Base-by-base conservation (phyloP, 2,888 invertebrate species). In the Congeria kusceri region DNA sequence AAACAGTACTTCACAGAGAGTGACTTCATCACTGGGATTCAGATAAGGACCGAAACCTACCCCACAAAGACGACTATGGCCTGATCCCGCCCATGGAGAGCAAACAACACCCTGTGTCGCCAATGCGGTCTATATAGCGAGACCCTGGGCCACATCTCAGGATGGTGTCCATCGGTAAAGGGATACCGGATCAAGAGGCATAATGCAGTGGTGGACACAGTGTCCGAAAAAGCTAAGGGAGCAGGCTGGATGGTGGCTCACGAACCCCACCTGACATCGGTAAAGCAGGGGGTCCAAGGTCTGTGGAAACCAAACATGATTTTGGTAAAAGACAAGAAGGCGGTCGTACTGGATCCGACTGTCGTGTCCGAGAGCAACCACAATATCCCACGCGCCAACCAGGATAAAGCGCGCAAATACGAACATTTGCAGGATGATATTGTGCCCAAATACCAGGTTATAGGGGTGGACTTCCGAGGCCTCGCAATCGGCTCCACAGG, bases 61-160 rank as follows among this genome's bases (percentile, higher is more conserved):
- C 67, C 66, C 1, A 66, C 66, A 25, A 65, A 23, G 28, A 57
- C 56, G 0, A 39, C 70, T 0, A n/a, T 66, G 15, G 62, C 76
- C 0, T 0, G 69, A 4, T 58, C 44, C 0, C 49, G 20, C 53
- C 53, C 18, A 59, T 47, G 2, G 7, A 11, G 46, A 68, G 76
- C 39, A 11, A 39, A 11, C 9, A 15, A 39, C 39, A 39, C 39
- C 13, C 1, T 39, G 9, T 39, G 39, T 39, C 7, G 70, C 27
- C 29, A 56, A 4, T 78, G 69, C 29, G 7, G 56, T 9, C 25
- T 4, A 23, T 32, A 46, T 5, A 25, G 46, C 9, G 78, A 78
- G 39, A 78, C 73, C 4, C 25, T 78, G 20, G 70, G 78, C 0
- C 78, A 78, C 58, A 73, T 78, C 2, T 78, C 73, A 0, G 73